These are phyloP conservation scores for Papilio gigon DNA, from an alignment of 2,888 invertebrate species.

Conservation along the genomic window DNA sequence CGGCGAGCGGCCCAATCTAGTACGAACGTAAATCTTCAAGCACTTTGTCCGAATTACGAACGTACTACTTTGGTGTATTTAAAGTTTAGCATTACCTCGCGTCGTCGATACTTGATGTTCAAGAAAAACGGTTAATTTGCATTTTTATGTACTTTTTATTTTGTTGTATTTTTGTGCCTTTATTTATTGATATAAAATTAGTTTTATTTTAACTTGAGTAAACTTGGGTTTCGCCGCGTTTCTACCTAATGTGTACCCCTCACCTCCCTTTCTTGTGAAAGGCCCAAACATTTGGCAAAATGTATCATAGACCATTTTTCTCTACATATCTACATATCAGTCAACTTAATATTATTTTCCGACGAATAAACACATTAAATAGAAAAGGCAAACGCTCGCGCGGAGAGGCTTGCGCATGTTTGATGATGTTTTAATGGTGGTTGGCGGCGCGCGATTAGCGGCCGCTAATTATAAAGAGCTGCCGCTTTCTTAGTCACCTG, in stretches of 20 bases:
- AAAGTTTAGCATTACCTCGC: background rate
- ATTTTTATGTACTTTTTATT: conserved; percentile 8
- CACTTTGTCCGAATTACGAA: conserved; percentile 26
- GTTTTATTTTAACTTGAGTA: too few species aligned
- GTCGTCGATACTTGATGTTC: background rate
- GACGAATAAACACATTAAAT: conserved; percentile 3
- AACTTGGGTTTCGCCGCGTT: too few species aligned
- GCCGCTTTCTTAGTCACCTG: conserved; percentile 22
- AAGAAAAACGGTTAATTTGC: background rate
- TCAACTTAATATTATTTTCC: background rate
- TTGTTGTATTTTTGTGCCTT: background rate
- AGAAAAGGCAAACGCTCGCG: conserved; percentile 6
- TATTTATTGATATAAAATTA: too few species aligned
- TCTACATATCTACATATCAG: too few species aligned
- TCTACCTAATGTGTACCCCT: too few species aligned
- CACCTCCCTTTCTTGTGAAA: too few species aligned
- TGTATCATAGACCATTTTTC: too few species aligned
- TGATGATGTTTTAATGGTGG: conserved; percentile 35
- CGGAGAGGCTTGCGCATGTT: conserved; percentile 10
- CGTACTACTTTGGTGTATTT: conserved; percentile 23
- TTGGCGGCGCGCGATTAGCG: conserved; percentile 30
- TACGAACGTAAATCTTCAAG: conserved; percentile 27
- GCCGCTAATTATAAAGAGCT: conserved; percentile 6
- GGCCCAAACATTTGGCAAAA: too few species aligned
- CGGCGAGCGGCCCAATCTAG: conserved; percentile 23